Conservation (phyloP, 2,888 invertebrate species). For the Aricia artaxerxes region DNA sequence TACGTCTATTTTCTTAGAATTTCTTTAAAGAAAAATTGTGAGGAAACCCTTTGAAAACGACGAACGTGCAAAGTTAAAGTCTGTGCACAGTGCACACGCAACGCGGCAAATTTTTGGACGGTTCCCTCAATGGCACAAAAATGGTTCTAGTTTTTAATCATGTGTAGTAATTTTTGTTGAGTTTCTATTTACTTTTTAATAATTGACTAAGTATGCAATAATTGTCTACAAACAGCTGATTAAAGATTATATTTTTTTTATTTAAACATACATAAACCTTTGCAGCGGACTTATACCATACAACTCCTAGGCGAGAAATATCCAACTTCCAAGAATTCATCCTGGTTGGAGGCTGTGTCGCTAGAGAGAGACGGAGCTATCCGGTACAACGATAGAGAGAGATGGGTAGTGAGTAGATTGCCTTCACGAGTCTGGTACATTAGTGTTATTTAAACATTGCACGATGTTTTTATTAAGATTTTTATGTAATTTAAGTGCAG, state of each 20-base stretch:
- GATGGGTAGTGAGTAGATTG: slow-evolving; percentile 58
- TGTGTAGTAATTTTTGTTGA: too few relatives aligned
- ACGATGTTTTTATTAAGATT: slow-evolving; percentile 45
- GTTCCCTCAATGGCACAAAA: too few relatives aligned
- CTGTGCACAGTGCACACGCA: too few relatives aligned
- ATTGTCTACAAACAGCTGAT: not conserved
- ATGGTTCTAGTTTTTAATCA: too few relatives aligned
- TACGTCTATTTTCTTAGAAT: not conserved
- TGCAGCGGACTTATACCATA: not conserved
- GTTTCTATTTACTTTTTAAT: too few relatives aligned
- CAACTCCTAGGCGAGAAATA: slow-evolving; percentile 25
- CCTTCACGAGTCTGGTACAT: slow-evolving; percentile 59
- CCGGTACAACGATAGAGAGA: slow-evolving; percentile 42
- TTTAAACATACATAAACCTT: not conserved
- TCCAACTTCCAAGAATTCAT: slow-evolving; percentile 24
- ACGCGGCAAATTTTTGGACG: too few relatives aligned
- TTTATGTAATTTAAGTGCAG: slow-evolving; percentile 44
- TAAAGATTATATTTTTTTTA: not conserved
- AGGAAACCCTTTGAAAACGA: not conserved
- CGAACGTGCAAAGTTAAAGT: not conserved
- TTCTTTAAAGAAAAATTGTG: not conserved
- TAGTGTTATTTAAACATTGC: slow-evolving; percentile 55
- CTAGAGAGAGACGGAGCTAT: slow-evolving; percentile 45
- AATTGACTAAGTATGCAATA: not conserved
- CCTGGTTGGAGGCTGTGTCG: slow-evolving; percentile 54